Evolutionary conservation across 2,113 vertebrate genomes (phyloP).

Genomic region (Eulemur macaco): DNA sequence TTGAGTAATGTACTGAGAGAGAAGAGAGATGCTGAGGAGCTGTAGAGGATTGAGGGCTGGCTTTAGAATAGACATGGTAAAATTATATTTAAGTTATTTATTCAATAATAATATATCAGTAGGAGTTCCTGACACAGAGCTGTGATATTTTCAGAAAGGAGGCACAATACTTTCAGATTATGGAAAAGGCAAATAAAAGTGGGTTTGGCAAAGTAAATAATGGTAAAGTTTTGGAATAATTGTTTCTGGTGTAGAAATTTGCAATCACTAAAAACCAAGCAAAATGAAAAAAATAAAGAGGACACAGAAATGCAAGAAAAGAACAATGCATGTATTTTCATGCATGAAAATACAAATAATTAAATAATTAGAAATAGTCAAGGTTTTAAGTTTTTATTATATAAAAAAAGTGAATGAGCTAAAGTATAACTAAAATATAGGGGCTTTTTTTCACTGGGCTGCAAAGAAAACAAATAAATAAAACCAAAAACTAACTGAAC

Average conservation of each 20-base stretch:
- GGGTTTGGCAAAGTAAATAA: not conserved
- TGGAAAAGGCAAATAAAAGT: not conserved
- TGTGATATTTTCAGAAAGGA: not conserved
- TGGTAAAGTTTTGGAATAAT: too few relatives aligned
- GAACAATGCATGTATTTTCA: not conserved
- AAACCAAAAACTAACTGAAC: too few relatives aligned
- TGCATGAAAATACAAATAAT: not conserved
- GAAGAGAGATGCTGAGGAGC: not conserved
- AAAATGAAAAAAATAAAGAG: not conserved
- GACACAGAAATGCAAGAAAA: not conserved
- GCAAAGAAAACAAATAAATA: too few relatives aligned
- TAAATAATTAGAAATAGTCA: not conserved
- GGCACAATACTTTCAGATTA: not conserved
- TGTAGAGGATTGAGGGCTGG: rapidly evolving
- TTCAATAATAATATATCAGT: too few relatives aligned
- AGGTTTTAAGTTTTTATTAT: not conserved
- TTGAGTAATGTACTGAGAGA: too few relatives aligned
- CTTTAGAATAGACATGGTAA: not conserved
- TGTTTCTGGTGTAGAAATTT: not conserved
- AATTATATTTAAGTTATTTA: not conserved
- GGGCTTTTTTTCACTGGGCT: not conserved
- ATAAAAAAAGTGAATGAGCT: not conserved
- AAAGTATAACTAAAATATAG: not conserved
- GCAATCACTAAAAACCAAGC: not conserved
- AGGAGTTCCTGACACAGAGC: not conserved